Base-by-base conservation (phyloP, 2,797 vertebrate species). In the Myioborus melanocephalus region DNA sequence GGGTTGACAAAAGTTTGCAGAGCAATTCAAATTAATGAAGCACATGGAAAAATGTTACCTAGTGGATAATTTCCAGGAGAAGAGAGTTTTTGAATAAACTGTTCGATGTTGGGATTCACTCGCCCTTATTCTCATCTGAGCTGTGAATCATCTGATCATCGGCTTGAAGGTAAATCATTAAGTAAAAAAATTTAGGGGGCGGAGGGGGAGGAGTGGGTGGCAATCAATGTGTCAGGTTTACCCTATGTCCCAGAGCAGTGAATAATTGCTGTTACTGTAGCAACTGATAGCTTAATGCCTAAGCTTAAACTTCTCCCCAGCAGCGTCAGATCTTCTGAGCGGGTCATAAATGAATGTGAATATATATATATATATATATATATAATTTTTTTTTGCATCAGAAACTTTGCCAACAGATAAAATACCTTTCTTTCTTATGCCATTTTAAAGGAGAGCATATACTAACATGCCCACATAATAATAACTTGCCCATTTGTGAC, bases 1-100 rank as follows among this genome's bases (percentile, higher is more conserved):
- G 93, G 94, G 93, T 84, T 94, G 93, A 88, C 70, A 80, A 53
- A 87, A 86, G 75, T 89, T 93, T 87, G 60, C 56, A 73, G 80
- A 91, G 60, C 37, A 73, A 65, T 60, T 94, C 56, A 39, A 66
- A 90, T 84, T 87, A 93, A 83, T 70, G 66, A 73, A 94, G 44
- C 37, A 78, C 35, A n/a, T 78, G 70, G 37, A 86, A 94, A 95
- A 95, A 91, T 80, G 61, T 87, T 92, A 89, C 71, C 72, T 89
- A 63, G 66, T 95, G 89, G 82, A 68, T 53, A 41, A 81, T 53
- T 88, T 87, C 69, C 69, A 94, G 68, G 55, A 21, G 46, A 81
- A 91, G 70, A 81, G 18, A 61, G 10, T 35, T 75, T 79, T 83
- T 79, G 60, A 87, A 66, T 70, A 89, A 90, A 81, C 39, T 44